Conservation (phyloP, 2,888 invertebrate species). For the Geotrupes spiniger region DNA sequence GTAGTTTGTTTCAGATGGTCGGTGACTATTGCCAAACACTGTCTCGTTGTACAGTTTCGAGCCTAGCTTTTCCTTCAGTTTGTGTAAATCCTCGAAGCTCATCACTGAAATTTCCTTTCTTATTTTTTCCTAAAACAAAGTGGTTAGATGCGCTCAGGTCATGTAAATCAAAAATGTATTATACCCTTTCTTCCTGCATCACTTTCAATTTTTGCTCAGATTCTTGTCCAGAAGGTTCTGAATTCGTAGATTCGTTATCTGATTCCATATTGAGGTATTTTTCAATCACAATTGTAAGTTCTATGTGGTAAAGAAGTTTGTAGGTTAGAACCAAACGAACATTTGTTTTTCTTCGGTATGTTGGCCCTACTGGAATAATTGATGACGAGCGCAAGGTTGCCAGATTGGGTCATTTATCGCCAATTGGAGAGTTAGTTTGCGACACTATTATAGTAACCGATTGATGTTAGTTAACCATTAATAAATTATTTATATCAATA, state of each 20-base stretch:
- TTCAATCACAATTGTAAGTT: constrained; percentile 58
- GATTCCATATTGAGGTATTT: constrained; percentile 65
- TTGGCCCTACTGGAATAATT: too few species aligned
- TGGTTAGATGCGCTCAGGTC: constrained; percentile 33
- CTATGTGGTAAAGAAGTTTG: constrained; percentile 35
- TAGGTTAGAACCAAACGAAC: too few species aligned
- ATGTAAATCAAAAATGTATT: constrained; percentile 36
- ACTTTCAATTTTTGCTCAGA: neutral
- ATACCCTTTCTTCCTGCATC: constrained; percentile 13
- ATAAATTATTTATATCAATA: too few species aligned
- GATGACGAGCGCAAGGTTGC: too few species aligned
- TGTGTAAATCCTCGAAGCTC: constrained; percentile 78
- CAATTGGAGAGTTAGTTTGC: too few species aligned
- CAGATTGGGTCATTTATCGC: too few species aligned
- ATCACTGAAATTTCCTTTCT: constrained; percentile 63
- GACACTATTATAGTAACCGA: too few species aligned
- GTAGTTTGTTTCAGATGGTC: constrained; percentile 47
- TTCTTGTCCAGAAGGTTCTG: neutral
- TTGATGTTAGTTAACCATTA: too few species aligned
- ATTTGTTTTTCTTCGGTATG: too few species aligned
- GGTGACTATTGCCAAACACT: constrained; percentile 57
- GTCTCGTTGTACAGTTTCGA: constrained; percentile 78
- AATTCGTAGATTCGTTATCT: constrained; percentile 5
- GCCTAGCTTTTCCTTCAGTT: constrained; percentile 76
- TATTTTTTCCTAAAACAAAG: constrained; percentile 54